These are phyloP conservation scores for Hylaeus volcanicus DNA, from an alignment of 1,140 invertebrate species.

Conservation along the genomic window DNA sequence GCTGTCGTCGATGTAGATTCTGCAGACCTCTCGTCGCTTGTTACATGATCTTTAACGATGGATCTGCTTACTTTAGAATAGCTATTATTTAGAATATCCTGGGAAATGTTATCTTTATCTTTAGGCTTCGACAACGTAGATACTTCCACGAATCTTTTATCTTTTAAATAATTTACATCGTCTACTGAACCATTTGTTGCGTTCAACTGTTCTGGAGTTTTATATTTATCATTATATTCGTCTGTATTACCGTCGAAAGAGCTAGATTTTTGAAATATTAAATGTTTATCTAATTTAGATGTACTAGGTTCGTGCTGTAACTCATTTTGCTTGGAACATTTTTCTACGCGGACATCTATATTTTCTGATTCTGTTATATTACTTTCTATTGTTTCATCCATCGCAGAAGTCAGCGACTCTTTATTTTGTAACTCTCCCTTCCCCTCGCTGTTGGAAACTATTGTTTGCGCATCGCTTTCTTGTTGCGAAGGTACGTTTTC, in stretches of 20 bases:
- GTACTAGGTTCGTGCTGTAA: not conserved
- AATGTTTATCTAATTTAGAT: not conserved
- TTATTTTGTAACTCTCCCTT: slow-evolving; percentile 3
- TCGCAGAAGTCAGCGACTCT: not conserved
- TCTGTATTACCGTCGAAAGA: not conserved
- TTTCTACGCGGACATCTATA: not conserved
- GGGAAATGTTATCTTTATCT: not conserved
- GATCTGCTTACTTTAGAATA: not conserved
- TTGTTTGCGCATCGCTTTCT: slow-evolving; percentile 18
- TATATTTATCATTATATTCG: slow-evolving; percentile 13
- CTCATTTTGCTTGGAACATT: slow-evolving; percentile 7
- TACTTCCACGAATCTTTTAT: slow-evolving; percentile 34
- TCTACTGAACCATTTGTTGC: not conserved
- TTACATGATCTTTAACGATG: not conserved
- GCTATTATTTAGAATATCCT: slow-evolving; percentile 6
- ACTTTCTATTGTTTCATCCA: not conserved
- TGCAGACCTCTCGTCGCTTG: slow-evolving; percentile 1
- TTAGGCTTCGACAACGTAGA: slow-evolving; percentile 3
- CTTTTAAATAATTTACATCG: not conserved
- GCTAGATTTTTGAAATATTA: slow-evolving; percentile 7
- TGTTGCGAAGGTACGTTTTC: not conserved
- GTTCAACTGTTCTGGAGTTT: slow-evolving; percentile 6
- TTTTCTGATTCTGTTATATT: slow-evolving; percentile 2
- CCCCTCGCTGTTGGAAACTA: not conserved
- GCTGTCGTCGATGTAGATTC: slow-evolving; percentile 29